Base-by-base conservation (phyloP, 2,888 invertebrate genomes). In the Dorcus parallelipipedus region DNA sequence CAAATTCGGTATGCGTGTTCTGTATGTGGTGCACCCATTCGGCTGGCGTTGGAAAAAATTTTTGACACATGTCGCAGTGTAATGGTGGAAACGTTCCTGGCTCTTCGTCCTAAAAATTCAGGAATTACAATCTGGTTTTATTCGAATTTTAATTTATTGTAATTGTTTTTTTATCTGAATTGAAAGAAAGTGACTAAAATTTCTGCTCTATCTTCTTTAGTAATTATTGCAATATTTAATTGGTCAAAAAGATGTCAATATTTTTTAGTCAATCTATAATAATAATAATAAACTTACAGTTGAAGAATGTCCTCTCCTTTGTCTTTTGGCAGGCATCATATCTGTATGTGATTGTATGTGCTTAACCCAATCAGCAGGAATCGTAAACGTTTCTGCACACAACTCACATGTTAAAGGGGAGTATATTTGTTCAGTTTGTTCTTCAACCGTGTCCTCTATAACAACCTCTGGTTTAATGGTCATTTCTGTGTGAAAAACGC, bases 11-110 rank as follows among this genome's bases (percentile, higher is more conserved):
- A 77, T 93, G 93, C 38, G 89, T 87, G 73, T 85, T 89, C 75
- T 92, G 91, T 73, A 93, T 89, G 73, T 93, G 93, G 3, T 91
- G 86, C 48, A 93, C 93, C 93, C 93, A 93, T 77, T 91, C 91
- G 17, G 86, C 91, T 0, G 93, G 92, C 60, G 90, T 91, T 47
- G 88, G 84, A 80, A 88, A 89, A 77, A 81, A 82, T 82, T 82
- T 88, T 82, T 83, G 88, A 69, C 91, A 91, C 14, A 91, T 79
- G 71, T 91, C 91, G 76, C 91, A 91, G 55, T 88, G 86, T 6
- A 91, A 78, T 43, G 90, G 83, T n/a, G 90, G 83, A 68, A 82
- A 83, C 52, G 81, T 86, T 61, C 88, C 89, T 85, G 43, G 50
- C 10, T 87, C 86, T 68, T 86, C 86, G 49, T 86, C 84, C 84